Evolutionary conservation across 2,797 vertebrate genomes (phyloP).

Genomic region (Rhyacichthys aspro): DNA sequence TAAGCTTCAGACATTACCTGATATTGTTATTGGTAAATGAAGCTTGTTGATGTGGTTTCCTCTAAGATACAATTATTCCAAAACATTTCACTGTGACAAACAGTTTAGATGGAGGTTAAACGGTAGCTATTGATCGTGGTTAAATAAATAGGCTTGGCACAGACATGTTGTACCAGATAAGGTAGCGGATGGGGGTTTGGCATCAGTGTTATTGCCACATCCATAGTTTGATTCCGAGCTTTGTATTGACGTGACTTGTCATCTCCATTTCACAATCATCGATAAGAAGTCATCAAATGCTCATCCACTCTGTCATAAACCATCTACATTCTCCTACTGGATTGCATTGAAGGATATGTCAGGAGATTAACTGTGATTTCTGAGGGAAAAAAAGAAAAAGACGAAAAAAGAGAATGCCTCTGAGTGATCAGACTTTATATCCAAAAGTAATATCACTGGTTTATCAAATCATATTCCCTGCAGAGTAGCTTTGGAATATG

Average conservation of each 20-base stretch:
- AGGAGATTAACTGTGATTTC: slow-evolving; percentile 18
- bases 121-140: slow-evolving; percentile 60
- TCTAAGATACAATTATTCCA: slow-evolving; percentile 25
- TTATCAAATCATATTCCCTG: slow-evolving; percentile 59
- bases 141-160: slow-evolving; percentile 28
- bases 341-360: slow-evolving; percentile 15
- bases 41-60: slow-evolving; percentile 24
- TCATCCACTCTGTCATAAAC: slow-evolving; percentile 4
- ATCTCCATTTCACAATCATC: slow-evolving; percentile 44
- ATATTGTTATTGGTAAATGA: slow-evolving; percentile 34
- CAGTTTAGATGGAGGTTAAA: slow-evolving; percentile 52
- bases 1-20: slow-evolving; percentile 21
- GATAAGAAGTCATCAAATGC: slow-evolving; percentile 16
- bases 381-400: too few species aligned
- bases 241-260: slow-evolving; percentile 42
- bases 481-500: slow-evolving; percentile 45
- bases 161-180: slow-evolving; percentile 31
- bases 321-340: slow-evolving; percentile 15
- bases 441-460: slow-evolving; percentile 61
- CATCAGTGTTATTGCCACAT: slow-evolving; percentile 34
- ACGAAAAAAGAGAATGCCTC: slow-evolving; percentile 3
- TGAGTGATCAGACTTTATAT: slow-evolving; percentile 52
- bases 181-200: slow-evolving; percentile 12
- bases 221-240: slow-evolving; percentile 39
- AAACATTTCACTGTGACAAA: slow-evolving; percentile 30